Percentiles rank a stretch among this genome's conserved stretches.
Conservation (phyloP, 2,113 vertebrate species). For the Origma solitaria region DNA sequence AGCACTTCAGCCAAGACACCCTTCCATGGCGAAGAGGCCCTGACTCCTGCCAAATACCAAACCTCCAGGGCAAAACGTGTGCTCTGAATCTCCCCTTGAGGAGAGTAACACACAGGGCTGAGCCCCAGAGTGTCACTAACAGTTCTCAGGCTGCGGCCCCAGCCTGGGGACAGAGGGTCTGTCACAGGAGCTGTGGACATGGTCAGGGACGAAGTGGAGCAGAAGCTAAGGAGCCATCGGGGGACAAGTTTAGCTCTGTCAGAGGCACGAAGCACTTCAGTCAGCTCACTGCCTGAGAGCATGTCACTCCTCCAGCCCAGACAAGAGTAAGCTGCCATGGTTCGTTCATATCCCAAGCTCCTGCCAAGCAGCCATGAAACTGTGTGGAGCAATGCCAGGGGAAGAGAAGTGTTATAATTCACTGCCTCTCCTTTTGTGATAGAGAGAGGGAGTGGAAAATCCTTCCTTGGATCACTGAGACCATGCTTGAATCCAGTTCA, state of each 20-base stretch:
- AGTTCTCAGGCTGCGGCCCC: background rate
- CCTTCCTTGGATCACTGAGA: background rate
- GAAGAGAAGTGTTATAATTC: background rate
- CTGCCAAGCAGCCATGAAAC: background rate
- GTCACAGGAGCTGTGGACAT: fast-evolving
- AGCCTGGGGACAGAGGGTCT: background rate
- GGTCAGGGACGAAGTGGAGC: background rate
- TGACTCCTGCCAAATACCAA: background rate
- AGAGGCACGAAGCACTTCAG: background rate
- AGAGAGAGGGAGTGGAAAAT: background rate
- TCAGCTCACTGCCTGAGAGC: background rate
- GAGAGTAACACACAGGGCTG: background rate
- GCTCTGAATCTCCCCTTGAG: background rate
- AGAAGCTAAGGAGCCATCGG: background rate
- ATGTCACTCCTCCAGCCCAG: background rate
- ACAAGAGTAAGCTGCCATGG: background rate
- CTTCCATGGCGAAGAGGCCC: fast-evolving
- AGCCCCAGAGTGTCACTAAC: background rate
- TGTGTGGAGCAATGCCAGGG: background rate
- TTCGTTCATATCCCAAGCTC: background rate
- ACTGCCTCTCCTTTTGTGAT: background rate
- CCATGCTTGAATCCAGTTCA: background rate
- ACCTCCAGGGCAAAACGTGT: background rate
- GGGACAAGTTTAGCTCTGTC: background rate
- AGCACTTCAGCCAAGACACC: background rate